Evolutionary conservation across 2,888 invertebrate species (phyloP).

Genomic region (Baronia brevicornis): DNA sequence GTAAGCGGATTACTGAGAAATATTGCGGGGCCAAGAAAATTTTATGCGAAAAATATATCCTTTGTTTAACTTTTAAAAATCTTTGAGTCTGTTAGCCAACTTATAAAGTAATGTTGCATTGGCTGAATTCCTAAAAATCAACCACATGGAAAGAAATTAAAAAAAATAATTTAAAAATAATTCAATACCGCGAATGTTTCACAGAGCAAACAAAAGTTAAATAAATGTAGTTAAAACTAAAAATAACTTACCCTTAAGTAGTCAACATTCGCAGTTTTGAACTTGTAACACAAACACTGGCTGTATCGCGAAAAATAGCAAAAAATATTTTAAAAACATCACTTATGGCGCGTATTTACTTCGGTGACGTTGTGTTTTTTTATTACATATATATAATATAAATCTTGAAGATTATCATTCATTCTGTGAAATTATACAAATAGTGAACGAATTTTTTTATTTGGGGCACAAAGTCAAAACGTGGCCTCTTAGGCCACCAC

Average conservation of each 20-base stretch:
- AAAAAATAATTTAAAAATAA: neutral
- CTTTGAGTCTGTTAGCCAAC: too few relatives aligned
- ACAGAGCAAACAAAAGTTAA: conserved; percentile 5
- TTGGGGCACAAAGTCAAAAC: too few relatives aligned
- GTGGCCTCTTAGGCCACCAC: too few relatives aligned
- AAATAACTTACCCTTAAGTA: conserved; percentile 26
- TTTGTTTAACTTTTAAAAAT: too few relatives aligned
- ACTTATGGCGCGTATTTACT: too few relatives aligned
- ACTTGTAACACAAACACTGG: conserved; percentile 19
- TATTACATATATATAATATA: too few relatives aligned
- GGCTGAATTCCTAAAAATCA: neutral
- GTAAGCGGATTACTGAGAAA: neutral
- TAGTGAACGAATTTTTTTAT: too few relatives aligned
- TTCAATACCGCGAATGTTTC: conserved; percentile 47
- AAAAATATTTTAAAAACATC: neutral
- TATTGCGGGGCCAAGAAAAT: neutral
- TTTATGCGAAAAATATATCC: too few relatives aligned
- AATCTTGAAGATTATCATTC: too few relatives aligned
- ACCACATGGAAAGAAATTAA: neutral
- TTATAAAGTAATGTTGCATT: too few relatives aligned
- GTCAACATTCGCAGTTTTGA: conserved; percentile 50
- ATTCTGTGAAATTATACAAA: too few relatives aligned
- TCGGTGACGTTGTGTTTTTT: too few relatives aligned
- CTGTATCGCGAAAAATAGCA: conserved; percentile 6
- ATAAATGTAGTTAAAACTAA: conserved; percentile 16